Evolutionary conservation across 2,888 invertebrate genomes (phyloP).

Genomic region (Drosophila subsilvestris): DNA sequence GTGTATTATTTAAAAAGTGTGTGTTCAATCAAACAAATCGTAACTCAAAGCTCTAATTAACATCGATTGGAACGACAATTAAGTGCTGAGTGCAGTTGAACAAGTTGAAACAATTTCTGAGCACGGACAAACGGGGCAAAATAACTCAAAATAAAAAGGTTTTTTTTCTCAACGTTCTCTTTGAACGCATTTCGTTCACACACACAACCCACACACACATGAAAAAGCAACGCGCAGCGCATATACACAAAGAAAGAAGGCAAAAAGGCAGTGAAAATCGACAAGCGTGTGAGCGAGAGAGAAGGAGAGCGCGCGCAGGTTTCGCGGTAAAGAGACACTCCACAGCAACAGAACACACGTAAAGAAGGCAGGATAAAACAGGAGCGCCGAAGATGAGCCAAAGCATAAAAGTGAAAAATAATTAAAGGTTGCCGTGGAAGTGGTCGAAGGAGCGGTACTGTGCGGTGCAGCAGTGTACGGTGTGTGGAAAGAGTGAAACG

Average conservation of each 20-base stretch:
- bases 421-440: conserved; percentile 72
- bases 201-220: conserved; percentile 48
- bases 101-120: conserved; percentile 18
- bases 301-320: conserved; percentile 10
- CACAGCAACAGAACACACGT: conserved; percentile 48
- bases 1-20: conserved; percentile 38
- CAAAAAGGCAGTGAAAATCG: conserved; percentile 62
- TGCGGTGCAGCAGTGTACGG: background rate
- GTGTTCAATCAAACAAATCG: conserved; percentile 44
- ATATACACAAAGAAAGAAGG: conserved; percentile 61
- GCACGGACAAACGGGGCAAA: conserved; percentile 15
- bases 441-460: conserved; percentile 24
- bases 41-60: conserved; percentile 54
- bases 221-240: conserved; percentile 47
- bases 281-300: conserved; percentile 35
- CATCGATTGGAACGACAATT: conserved; percentile 55
- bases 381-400: conserved; percentile 73
- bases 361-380: conserved; percentile 74
- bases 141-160: conserved; percentile 52
- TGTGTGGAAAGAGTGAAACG: conserved; percentile 34
- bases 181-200: conserved; percentile 75
- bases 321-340: conserved; percentile 19
- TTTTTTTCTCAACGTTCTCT: conserved; percentile 68
- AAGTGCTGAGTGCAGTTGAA: conserved; percentile 50
- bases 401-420: conserved; percentile 76